A percentile compares a stretch with the other conserved stretches of the same genome.
These are phyloP conservation scores for Loripinus fragilis DNA, from an alignment of 2,888 invertebrate species.

Conservation along the genomic window DNA sequence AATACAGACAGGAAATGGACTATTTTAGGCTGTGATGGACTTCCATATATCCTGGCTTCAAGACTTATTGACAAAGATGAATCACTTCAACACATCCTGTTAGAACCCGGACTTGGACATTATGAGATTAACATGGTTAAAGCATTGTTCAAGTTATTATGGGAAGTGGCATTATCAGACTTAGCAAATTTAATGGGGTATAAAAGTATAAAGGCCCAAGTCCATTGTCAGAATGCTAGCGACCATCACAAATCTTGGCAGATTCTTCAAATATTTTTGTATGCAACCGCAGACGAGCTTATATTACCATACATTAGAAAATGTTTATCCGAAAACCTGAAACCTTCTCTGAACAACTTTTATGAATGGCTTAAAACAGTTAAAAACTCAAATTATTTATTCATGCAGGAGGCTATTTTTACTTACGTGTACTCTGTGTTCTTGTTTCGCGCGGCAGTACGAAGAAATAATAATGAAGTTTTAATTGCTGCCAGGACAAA, in stretches of 20 bases:
- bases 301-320: slow-evolving; percentile 7
- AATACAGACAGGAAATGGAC: slow-evolving; percentile 5
- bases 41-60: slow-evolving; percentile 8
- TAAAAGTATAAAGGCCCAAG: slow-evolving; percentile 8
- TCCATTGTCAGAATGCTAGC: slow-evolving; percentile 16
- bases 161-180: slow-evolving; percentile 6
- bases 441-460: slow-evolving; percentile 11
- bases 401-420: slow-evolving; percentile 25
- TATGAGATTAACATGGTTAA: slow-evolving; percentile 28
- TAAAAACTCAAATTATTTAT: slow-evolving; percentile 26
- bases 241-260: slow-evolving; percentile 27
- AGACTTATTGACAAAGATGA: slow-evolving; percentile 1
- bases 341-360: not conserved
- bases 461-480: slow-evolving; percentile 20
- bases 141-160: slow-evolving; percentile 18
- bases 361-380: not conserved
- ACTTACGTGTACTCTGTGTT: slow-evolving; percentile 3
- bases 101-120: slow-evolving; percentile 23
- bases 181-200: slow-evolving; percentile 22
- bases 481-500: not conserved
- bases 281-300: slow-evolving; percentile 15
- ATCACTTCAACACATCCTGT: not conserved
- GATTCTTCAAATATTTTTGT: slow-evolving; percentile 5
- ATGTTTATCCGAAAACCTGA: not conserved
- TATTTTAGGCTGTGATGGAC: slow-evolving; percentile 16